phyloP scores from a whole-genome alignment of 2,888 invertebrate genomes.

The Horisme vitalbata region DNA sequence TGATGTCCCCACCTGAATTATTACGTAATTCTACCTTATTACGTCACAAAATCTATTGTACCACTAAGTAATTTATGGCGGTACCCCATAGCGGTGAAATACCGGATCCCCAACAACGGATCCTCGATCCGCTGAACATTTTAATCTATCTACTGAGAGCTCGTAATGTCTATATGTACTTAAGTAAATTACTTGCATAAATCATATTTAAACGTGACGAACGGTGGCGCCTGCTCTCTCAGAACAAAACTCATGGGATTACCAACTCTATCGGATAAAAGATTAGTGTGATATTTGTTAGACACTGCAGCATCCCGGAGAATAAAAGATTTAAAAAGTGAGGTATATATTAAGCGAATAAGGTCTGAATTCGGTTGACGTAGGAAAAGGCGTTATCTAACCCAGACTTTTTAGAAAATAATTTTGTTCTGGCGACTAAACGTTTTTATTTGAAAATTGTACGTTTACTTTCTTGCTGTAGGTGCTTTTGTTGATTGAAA shows the following conservation, averaged over 20 bases:
- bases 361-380: slow-evolving; percentile 20
- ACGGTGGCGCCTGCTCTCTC: slow-evolving; percentile 49
- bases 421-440: slow-evolving; percentile 46
- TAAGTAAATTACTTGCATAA: slow-evolving; percentile 82
- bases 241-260: slow-evolving; percentile 42
- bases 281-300: slow-evolving; percentile 43
- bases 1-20: slow-evolving; percentile 11
- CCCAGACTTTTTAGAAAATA: slow-evolving; percentile 50
- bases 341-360: neutral
- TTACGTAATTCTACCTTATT: slow-evolving; percentile 10
- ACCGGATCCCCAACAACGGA: slow-evolving; percentile 45
- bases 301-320: slow-evolving; percentile 3
- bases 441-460: slow-evolving; percentile 36
- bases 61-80: slow-evolving; percentile 27
- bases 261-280: slow-evolving; percentile 39
- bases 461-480: slow-evolving; percentile 23
- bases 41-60: slow-evolving; percentile 22
- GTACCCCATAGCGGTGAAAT: slow-evolving; percentile 15
- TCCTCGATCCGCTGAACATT: slow-evolving; percentile 60
- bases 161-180: slow-evolving; percentile 78
- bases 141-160: slow-evolving; percentile 68
- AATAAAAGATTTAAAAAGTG: neutral
- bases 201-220: slow-evolving; percentile 82
- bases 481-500: slow-evolving; percentile 24
- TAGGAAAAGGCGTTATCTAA: slow-evolving; percentile 46